Conservation (phyloP, 2,888 invertebrate genomes). For the Antheraea assamensis region DNA sequence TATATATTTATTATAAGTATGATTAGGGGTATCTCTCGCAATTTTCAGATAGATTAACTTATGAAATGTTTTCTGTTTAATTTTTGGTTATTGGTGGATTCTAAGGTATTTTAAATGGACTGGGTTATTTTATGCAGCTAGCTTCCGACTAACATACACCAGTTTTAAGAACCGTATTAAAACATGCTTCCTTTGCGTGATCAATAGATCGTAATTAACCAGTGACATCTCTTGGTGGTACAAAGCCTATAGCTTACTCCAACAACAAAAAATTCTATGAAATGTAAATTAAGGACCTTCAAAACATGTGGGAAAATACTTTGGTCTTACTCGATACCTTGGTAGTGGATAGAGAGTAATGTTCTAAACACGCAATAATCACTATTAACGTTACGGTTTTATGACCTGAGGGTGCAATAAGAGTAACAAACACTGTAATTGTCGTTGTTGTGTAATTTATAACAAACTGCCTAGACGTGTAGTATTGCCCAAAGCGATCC, state of each 20-base stretch:
- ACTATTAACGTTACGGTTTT: background rate
- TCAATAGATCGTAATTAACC: too few species aligned
- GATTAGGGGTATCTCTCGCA: too few species aligned
- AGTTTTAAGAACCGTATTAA: too few species aligned
- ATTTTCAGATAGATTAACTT: too few species aligned
- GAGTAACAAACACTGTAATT: background rate
- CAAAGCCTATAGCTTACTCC: background rate
- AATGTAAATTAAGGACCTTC: background rate
- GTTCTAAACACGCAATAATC: background rate
- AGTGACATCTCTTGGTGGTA: too few species aligned
- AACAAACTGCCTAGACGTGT: background rate
- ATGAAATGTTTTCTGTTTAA: too few species aligned
- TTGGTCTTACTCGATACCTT: background rate
- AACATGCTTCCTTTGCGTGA: too few species aligned
- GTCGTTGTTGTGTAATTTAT: background rate
- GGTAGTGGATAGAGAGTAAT: background rate
- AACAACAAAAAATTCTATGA: background rate
- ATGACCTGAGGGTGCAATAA: slow-evolving; percentile 4
- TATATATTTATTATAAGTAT: too few species aligned
- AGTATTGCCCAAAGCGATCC: slow-evolving; percentile 5
- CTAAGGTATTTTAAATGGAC: too few species aligned
- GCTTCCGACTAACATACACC: too few species aligned
- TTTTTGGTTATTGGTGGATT: too few species aligned
- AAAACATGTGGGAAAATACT: background rate
- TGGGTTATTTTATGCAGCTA: too few species aligned